Evolutionary conservation across 2,888 invertebrate genomes (phyloP).

Genomic region (Trimorus sp.): DNA sequence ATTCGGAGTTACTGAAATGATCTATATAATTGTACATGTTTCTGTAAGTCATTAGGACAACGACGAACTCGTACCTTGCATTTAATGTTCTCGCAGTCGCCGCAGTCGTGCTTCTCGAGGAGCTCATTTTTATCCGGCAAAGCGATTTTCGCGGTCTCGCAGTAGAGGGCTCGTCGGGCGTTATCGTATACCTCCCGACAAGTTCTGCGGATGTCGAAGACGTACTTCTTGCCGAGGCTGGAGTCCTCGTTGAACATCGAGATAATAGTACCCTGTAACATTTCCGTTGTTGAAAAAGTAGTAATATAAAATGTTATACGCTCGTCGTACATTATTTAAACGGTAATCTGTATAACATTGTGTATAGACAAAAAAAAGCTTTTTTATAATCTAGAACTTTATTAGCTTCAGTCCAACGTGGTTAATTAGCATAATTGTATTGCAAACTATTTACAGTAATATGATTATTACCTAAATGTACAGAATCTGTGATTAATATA

Average conservation of each 20-base stretch:
- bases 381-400: no score
- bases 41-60: neutral
- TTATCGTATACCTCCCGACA: constrained; percentile 95
- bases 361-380: no score
- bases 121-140: constrained; percentile 77
- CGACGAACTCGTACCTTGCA: constrained; percentile 74
- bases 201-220: constrained; percentile 94
- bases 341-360: no score
- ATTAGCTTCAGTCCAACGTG: no score
- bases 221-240: constrained; percentile 92
- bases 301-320: no score
- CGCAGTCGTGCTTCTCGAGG: constrained; percentile 76
- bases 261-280: constrained; percentile 89
- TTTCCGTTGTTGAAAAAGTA: neutral
- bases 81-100: constrained; percentile 78
- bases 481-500: no score
- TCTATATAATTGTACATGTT: neutral
- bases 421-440: no score
- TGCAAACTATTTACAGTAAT: no score
- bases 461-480: no score
- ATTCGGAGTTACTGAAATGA: neutral
- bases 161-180: constrained; percentile 89
- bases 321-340: no score
- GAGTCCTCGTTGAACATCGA: constrained; percentile 95
- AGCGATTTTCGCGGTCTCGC: constrained; percentile 76